Evolutionary conservation across 2,888 invertebrate genomes (phyloP).

Genomic region (Harpalus rufipes): DNA sequence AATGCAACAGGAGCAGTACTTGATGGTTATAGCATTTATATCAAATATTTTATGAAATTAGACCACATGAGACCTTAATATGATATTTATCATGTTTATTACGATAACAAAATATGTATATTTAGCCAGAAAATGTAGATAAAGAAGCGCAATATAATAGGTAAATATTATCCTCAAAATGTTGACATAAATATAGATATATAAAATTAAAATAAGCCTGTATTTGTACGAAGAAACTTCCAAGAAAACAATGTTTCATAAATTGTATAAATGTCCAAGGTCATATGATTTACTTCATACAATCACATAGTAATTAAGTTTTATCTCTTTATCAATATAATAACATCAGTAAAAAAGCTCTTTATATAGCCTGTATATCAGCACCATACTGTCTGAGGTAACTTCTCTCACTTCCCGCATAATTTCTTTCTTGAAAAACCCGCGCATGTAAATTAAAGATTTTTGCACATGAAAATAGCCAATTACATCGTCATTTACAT

Average conservation of each 20-base stretch:
- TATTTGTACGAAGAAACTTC: not conserved
- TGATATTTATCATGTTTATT: no score
- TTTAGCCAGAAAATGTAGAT: no score
- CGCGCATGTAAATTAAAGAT: slow-evolving; percentile 21
- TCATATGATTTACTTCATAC: not conserved
- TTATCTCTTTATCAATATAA: slow-evolving; percentile 20
- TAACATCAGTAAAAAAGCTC: not conserved
- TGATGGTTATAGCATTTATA: no score
- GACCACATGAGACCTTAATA: no score
- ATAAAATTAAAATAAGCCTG: no score
- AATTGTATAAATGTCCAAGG: not conserved
- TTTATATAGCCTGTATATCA: not conserved
- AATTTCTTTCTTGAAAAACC: not conserved
- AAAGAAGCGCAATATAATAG: no score
- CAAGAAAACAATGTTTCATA: not conserved
- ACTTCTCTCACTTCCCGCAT: not conserved
- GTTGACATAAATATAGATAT: no score
- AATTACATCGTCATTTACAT: slow-evolving; percentile 58
- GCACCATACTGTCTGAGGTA: slow-evolving; percentile 31
- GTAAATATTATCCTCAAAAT: no score
- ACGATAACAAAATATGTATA: no score
- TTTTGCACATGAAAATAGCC: slow-evolving; percentile 22
- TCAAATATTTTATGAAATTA: no score
- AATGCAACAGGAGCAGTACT: no score
- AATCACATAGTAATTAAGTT: slow-evolving; percentile 7